Conservation (phyloP, 1,140 invertebrate species). For the Tetramorium parvispinum region DNA sequence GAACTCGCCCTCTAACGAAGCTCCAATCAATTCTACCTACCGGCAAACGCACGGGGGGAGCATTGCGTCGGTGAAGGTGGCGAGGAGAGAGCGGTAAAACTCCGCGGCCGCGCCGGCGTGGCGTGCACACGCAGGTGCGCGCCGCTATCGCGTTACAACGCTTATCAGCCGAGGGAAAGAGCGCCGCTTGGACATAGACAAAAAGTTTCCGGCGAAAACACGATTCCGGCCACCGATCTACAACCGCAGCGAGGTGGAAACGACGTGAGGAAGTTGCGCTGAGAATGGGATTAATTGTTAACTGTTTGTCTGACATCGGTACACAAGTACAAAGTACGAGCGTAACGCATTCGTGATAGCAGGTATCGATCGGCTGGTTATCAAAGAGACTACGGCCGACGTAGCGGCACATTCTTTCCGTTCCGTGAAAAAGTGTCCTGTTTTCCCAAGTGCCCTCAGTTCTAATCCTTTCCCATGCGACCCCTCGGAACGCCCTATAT, state of each 20-base stretch:
- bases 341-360: background rate
- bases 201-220: slow-evolving; percentile 39
- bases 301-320: background rate
- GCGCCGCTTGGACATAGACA: slow-evolving; percentile 14
- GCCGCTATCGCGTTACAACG: slow-evolving; percentile 47
- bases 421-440: background rate
- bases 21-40: slow-evolving; percentile 50
- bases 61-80: slow-evolving; percentile 2
- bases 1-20: slow-evolving; percentile 31
- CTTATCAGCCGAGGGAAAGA: slow-evolving; percentile 38
- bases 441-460: background rate
- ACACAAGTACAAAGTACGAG: background rate
- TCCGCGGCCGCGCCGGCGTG: background rate
- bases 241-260: background rate
- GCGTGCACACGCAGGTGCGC: slow-evolving; percentile 30
- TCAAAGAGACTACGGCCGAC: background rate
- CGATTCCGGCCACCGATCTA: background rate
- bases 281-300: slow-evolving; percentile 16
- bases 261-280: background rate
- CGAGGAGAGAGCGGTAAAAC: slow-evolving; percentile 17
- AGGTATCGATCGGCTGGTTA: background rate
- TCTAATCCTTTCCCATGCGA: slow-evolving; percentile 69
- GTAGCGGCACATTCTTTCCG: background rate
- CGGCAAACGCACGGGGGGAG: background rate
- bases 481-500: slow-evolving; percentile 47